phyloP scores from a whole-genome alignment of 30 jellyfish, hydroid and myxozoan species.

The Aurelia aurita region DNA sequence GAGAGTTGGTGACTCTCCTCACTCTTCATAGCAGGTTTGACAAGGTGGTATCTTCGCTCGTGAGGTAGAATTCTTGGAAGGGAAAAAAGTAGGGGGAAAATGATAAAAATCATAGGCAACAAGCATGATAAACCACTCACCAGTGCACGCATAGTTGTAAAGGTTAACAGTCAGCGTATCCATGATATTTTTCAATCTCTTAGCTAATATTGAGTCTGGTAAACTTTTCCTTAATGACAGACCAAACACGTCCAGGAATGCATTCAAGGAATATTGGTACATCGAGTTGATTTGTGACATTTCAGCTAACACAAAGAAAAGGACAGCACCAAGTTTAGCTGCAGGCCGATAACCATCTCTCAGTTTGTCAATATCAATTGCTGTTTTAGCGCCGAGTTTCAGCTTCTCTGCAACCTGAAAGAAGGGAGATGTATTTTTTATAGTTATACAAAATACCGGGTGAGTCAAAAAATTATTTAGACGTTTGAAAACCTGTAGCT shows the following conservation, averaged over 20 bases:
- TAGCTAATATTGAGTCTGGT: conserved; percentile 93
- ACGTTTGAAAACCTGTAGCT: no score
- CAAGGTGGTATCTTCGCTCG: no score
- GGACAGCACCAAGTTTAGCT: conserved; percentile 97
- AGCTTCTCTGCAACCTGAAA: conserved; percentile 94
- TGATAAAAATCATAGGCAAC: no score
- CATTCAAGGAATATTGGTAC: conserved; percentile 93
- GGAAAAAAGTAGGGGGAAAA: no score
- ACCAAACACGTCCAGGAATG: conserved; percentile 92
- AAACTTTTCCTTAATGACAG: conserved; percentile 88
- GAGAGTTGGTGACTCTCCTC: no score
- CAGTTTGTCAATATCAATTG: conserved; percentile 92
- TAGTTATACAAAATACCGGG: no score
- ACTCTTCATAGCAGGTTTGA: no score
- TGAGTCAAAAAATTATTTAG: no score
- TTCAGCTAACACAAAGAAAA: conserved; percentile 93
- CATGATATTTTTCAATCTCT: conserved; percentile 91
- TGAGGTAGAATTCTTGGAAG: no score
- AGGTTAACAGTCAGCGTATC: conserved; percentile 89
- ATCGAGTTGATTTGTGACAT: conserved; percentile 96
- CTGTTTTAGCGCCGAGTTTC: conserved; percentile 98
- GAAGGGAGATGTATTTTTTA: no score
- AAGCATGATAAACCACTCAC: no score
- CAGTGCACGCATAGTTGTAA: conserved; percentile 98
- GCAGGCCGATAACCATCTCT: conserved; percentile 99